A percentile compares a stretch with the other conserved stretches of the same genome.
Conservation (phyloP, 2,113 vertebrate species). For the Barnardius zonarius region DNA sequence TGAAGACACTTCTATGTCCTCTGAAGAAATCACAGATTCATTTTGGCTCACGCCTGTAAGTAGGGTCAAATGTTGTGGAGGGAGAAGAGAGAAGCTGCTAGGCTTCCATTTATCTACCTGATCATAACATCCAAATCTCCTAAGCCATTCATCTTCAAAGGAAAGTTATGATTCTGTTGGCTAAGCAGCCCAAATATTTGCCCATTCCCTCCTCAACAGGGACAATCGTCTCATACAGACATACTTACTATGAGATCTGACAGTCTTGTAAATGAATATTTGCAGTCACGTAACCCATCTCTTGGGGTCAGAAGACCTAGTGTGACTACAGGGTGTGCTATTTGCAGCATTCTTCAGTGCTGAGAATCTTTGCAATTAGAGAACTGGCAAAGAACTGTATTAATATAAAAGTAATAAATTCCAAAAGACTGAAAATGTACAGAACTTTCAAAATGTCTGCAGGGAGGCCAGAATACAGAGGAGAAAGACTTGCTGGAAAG, state of each 20-base stretch:
- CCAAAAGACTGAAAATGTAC: neutral
- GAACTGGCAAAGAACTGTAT: neutral
- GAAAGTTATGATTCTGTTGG: neutral
- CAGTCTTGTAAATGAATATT: neutral
- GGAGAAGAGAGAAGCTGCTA: neutral
- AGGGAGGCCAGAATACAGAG: neutral
- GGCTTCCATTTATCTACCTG: neutral
- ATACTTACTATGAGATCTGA: neutral
- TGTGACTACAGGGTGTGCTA: accelerated
- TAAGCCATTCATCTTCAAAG: neutral
- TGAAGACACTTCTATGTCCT: accelerated
- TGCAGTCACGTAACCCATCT: neutral
- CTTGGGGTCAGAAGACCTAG: neutral
- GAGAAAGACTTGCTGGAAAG: neutral
- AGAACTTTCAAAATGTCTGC: neutral
- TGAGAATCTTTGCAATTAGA: neutral
- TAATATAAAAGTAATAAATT: neutral
- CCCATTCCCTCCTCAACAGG: neutral
- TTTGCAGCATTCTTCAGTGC: neutral
- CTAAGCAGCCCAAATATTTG: neutral
- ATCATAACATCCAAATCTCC: neutral
- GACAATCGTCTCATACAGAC: neutral
- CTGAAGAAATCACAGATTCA: neutral
- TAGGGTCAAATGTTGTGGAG: neutral
- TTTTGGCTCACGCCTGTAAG: neutral